Conservation (phyloP, 2,113 vertebrate genomes). For the Herpailurus yagouaroundi region DNA sequence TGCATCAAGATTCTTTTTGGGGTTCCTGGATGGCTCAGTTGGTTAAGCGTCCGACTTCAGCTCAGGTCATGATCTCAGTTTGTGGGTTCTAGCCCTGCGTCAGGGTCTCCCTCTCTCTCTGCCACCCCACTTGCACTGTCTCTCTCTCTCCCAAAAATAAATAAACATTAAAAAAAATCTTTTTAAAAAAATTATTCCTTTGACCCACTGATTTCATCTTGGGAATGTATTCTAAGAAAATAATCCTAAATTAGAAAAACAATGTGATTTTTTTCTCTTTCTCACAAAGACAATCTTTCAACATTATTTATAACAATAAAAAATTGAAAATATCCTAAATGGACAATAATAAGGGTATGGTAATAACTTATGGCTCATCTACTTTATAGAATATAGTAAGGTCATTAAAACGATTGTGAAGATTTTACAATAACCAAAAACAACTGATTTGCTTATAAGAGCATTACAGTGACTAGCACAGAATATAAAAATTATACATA, state of each 20-base stretch:
- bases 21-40: not conserved
- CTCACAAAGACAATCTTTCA: not conserved
- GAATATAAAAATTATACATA: not conserved
- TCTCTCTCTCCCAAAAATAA: too few relatives aligned
- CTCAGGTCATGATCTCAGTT: not conserved
- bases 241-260: not conserved
- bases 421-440: slow-evolving; percentile 32
- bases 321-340: slow-evolving; percentile 35
- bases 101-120: too few relatives aligned
- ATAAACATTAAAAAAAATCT: too few relatives aligned
- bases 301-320: slow-evolving; percentile 32
- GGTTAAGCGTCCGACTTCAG: not conserved
- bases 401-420: slow-evolving; percentile 32
- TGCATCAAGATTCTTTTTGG: not conserved
- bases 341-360: not conserved
- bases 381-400: not conserved
- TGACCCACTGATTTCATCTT: slow-evolving; percentile 27
- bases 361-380: slow-evolving; percentile 28
- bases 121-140: too few relatives aligned
- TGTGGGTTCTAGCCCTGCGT: not conserved
- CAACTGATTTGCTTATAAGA: slow-evolving; percentile 1
- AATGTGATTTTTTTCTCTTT: not conserved
- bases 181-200: slow-evolving; percentile 20
- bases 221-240: not conserved
- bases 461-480: slow-evolving; percentile 21